phyloP scores from a whole-genome alignment of 2,888 invertebrate species.

The Hemistola chrysoprasaria region DNA sequence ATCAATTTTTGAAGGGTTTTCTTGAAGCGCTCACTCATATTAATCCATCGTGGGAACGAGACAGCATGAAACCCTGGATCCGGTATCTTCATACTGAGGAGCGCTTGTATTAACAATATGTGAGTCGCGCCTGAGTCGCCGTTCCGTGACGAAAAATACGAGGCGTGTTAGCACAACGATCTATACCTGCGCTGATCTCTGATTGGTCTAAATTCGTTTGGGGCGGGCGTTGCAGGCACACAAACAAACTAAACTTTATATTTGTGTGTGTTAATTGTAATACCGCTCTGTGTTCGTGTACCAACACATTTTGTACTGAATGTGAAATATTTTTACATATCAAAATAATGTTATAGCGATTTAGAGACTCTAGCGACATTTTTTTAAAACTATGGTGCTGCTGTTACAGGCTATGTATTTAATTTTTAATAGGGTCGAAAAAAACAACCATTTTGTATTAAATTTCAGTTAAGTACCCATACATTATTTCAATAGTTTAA shows the following conservation, averaged over 20 bases:
- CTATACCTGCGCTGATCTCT: constrained; percentile 62
- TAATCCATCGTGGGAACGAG: constrained; percentile 60
- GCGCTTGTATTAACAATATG: constrained; percentile 76
- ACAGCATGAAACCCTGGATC: constrained; percentile 64
- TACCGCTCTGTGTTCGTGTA: constrained; percentile 68
- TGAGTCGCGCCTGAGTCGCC: constrained; percentile 81
- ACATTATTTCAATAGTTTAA: too few relatives aligned
- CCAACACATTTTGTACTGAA: constrained; percentile 57
- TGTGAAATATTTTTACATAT: constrained; percentile 55
- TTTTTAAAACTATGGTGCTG: too few relatives aligned
- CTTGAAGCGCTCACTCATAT: constrained; percentile 16
- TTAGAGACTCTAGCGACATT: too few relatives aligned
- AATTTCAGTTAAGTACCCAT: too few relatives aligned
- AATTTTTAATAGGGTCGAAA: too few relatives aligned
- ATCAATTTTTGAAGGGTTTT: constrained; percentile 6
- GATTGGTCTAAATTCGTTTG: constrained; percentile 74
- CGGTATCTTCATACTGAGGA: constrained; percentile 75
- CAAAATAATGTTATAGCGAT: constrained; percentile 11
- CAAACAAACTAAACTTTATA: constrained; percentile 54
- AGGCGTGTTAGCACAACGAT: constrained; percentile 79
- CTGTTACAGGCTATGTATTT: too few relatives aligned
- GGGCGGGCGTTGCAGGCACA: constrained; percentile 75
- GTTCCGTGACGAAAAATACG: constrained; percentile 78
- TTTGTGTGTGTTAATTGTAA: constrained; percentile 79
- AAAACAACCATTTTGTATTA: too few relatives aligned